A percentile compares a stretch with the other conserved stretches of the same genome.
Evolutionary conservation across 2,113 vertebrate species (phyloP).

Genomic region (Beaufortia kweichowensis): DNA sequence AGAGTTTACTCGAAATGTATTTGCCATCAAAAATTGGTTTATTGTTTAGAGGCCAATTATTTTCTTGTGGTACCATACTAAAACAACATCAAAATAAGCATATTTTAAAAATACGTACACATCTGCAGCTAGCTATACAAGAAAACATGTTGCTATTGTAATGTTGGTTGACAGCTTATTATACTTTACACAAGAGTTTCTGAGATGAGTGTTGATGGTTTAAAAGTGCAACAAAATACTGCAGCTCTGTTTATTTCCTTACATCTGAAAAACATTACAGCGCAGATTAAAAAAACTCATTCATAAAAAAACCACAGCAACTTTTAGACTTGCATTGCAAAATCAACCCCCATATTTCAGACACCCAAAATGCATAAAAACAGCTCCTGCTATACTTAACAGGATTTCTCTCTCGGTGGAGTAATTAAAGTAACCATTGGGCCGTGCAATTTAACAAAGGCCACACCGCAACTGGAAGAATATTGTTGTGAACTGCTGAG

Average conservation of each 20-base stretch:
- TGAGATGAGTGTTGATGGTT: neutral
- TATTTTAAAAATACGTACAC: neutral
- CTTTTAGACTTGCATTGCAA: constrained; percentile 26
- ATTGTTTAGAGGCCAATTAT: neutral
- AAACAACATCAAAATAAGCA: neutral
- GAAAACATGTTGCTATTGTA: neutral
- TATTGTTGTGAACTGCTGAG: constrained; percentile 10
- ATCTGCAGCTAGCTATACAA: neutral
- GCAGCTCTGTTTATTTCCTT: constrained; percentile 26
- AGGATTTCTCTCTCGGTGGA: neutral
- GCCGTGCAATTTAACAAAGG: constrained; percentile 25
- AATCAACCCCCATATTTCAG: constrained; percentile 25
- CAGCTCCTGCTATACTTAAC: constrained; percentile 44
- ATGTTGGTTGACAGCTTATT: neutral
- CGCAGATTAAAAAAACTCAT: constrained; percentile 47
- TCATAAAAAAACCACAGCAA: constrained; percentile 17
- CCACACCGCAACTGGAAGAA: constrained; percentile 32
- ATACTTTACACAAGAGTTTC: neutral
- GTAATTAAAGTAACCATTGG: constrained; percentile 14
- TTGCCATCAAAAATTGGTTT: neutral
- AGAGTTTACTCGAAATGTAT: neutral
- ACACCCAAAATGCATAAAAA: constrained; percentile 23
- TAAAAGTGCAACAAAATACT: constrained; percentile 17
- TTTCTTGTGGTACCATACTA: neutral
- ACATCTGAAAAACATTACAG: constrained; percentile 50